Conservation (phyloP, 1,140 invertebrate genomes). For the Bathynomus jamesi region DNA sequence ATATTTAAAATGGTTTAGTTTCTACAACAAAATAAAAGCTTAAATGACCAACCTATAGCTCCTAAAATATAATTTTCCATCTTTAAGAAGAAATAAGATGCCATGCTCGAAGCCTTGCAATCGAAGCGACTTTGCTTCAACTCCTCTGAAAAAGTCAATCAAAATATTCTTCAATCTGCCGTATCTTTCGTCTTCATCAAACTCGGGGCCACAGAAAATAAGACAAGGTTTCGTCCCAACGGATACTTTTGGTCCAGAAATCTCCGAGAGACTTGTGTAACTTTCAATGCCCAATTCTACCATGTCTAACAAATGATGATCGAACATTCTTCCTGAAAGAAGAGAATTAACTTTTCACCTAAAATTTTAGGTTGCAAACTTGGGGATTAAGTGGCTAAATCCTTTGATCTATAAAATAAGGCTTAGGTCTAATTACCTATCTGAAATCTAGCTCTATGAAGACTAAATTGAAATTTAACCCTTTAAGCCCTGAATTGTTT, state of each 20-base stretch:
- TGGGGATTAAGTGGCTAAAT: too few relatives aligned
- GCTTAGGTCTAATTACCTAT: too few relatives aligned
- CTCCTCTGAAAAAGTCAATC: constrained; percentile 86
- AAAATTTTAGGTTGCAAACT: background rate
- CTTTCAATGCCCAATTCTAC: constrained; percentile 85
- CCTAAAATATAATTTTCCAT: constrained; percentile 70
- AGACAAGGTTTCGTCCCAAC: constrained; percentile 83
- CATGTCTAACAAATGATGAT: constrained; percentile 89
- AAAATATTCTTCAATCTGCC: constrained; percentile 79
- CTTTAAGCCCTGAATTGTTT: too few relatives aligned
- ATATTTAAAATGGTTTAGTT: too few relatives aligned
- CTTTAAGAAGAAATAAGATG: constrained; percentile 73
- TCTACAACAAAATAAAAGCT: too few relatives aligned
- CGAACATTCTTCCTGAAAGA: constrained; percentile 64
- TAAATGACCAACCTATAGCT: constrained; percentile 65
- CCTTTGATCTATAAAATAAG: too few relatives aligned
- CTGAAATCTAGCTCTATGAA: too few relatives aligned
- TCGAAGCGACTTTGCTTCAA: constrained; percentile 67
- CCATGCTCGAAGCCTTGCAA: constrained; percentile 89
- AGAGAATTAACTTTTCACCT: constrained; percentile 9
- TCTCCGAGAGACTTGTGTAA: constrained; percentile 67
- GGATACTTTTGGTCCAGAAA: constrained; percentile 68
- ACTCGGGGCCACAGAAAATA: constrained; percentile 85
- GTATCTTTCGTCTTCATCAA: constrained; percentile 67
- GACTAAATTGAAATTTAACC: too few relatives aligned